Evolutionary conservation across 2,797 vertebrate species (phyloP).

Genomic region (Enteromius unitaeniatus): DNA sequence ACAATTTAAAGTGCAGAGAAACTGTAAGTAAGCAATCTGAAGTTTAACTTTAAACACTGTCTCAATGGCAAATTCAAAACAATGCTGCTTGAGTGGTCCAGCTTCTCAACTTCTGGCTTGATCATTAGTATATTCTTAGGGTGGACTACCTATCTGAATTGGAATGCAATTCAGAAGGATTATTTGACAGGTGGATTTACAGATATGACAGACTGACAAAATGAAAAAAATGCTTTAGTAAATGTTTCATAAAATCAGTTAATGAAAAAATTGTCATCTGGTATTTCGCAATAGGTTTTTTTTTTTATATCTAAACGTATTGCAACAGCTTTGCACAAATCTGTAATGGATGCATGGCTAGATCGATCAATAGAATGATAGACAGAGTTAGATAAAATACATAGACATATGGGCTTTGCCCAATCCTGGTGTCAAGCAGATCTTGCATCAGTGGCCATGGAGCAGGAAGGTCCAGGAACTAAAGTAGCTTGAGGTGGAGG

Average conservation of each 20-base stretch:
- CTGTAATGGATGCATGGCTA: not conserved
- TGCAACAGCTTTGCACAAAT: not conserved
- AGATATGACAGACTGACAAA: not conserved
- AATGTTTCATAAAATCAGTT: too few relatives aligned
- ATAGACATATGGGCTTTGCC: not conserved
- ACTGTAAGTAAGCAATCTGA: not conserved
- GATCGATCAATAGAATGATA: not conserved
- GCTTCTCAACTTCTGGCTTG: not conserved
- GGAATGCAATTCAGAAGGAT: not conserved
- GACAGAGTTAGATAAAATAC: not conserved
- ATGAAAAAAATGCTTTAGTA: not conserved
- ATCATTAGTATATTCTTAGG: not conserved
- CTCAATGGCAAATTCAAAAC: not conserved
- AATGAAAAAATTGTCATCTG: not conserved
- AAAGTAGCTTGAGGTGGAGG: constrained; percentile 16
- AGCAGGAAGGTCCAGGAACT: constrained; percentile 28
- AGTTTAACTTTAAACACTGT: not conserved
- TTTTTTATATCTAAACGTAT: not conserved
- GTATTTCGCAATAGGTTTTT: too few relatives aligned
- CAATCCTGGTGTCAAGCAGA: not conserved
- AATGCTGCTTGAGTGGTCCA: not conserved
- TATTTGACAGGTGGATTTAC: not conserved
- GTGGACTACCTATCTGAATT: not conserved
- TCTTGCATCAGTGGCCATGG: constrained; percentile 19
- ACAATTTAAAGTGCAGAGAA: not conserved